phyloP scores from a whole-genome alignment of 2,797 vertebrate genomes.

The Typhlichthys subterraneus region DNA sequence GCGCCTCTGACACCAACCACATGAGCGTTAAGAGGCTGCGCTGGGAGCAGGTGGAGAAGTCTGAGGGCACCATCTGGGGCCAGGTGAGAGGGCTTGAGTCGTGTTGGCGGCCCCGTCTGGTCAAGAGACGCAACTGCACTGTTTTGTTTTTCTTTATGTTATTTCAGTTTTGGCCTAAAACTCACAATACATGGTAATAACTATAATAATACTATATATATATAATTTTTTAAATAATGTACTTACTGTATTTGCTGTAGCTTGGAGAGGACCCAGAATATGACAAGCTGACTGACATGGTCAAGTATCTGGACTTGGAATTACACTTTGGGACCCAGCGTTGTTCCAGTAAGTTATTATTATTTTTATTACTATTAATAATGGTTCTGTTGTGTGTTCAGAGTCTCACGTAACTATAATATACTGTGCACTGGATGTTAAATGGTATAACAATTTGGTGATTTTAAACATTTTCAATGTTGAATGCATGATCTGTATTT shows the following conservation, averaged over 20 bases:
- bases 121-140: not conserved
- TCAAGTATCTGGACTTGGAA: constrained; percentile 95
- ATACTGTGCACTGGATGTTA: too few relatives aligned
- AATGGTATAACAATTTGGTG: too few relatives aligned
- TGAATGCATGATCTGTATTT: too few relatives aligned
- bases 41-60: constrained; percentile 99
- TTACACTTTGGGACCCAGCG: constrained; percentile 96
- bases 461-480: too few relatives aligned
- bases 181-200: too few relatives aligned
- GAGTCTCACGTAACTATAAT: too few relatives aligned
- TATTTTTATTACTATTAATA: too few relatives aligned
- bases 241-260: constrained; percentile 66
- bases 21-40: constrained; percentile 98
- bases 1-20: constrained; percentile 87
- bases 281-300: constrained; percentile 97
- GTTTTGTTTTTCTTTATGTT: too few relatives aligned
- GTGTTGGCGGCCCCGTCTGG: not conserved
- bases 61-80: constrained; percentile 97
- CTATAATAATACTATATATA: not conserved
- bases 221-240: not conserved
- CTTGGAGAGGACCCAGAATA: constrained; percentile 95
- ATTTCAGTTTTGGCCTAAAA: too few relatives aligned
- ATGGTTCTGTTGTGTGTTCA: too few relatives aligned
- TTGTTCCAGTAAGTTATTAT: constrained; percentile 84
- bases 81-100: constrained; percentile 76